Evolutionary conservation across 2,113 vertebrate species (phyloP), one percentile per base, ranked within the genome.

Genomic region (Strix aluco): DNA sequence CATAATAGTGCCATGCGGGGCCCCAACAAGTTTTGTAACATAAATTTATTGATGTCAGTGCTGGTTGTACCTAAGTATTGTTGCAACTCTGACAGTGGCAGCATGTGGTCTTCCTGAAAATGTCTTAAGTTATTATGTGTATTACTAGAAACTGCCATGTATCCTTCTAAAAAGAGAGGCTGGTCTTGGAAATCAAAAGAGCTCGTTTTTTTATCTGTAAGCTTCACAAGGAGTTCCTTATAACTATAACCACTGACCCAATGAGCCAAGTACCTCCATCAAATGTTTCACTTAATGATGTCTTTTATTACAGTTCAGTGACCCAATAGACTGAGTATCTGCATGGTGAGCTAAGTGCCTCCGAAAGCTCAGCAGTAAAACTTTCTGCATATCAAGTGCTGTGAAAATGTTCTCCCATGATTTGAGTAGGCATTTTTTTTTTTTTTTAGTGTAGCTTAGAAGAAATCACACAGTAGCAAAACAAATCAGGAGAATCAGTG

Each of bases 1-100:
- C 8, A 2, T 36, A 55, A 26, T 4, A 46, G 11, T 58, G 59
- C 0, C 0, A 21, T 7, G 15, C 2, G 1, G 36, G 21, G 10
- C 66, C 23, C 26, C 4, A 11, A 38, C 36, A 83, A 77, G 32
- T 70, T 66, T 57, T 40, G 19, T 44, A 44, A 34, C 2, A 7
- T 52, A 22, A 32, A 38, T 62, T 66, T 77, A 23, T 38, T 47
- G 32, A 36, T 70, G 13, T 29, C 38, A 38, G 8, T 67, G 51
- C 40, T 94, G 32, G 19, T 38, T 81, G 16, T 71, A 38, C 42
- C 20, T 27, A 29, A 38, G 34, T 63, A 55, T 62, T 77, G 38
- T 62, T 81, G 47, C 79, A 61, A 22, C 29, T 91, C 44, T 55
- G 27, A 38, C 27, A 49, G 17, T 13, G 40, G 63, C 65, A 81